phyloP scores from a whole-genome alignment of 2,113 vertebrate species.

The Ceyx margarethae region DNA sequence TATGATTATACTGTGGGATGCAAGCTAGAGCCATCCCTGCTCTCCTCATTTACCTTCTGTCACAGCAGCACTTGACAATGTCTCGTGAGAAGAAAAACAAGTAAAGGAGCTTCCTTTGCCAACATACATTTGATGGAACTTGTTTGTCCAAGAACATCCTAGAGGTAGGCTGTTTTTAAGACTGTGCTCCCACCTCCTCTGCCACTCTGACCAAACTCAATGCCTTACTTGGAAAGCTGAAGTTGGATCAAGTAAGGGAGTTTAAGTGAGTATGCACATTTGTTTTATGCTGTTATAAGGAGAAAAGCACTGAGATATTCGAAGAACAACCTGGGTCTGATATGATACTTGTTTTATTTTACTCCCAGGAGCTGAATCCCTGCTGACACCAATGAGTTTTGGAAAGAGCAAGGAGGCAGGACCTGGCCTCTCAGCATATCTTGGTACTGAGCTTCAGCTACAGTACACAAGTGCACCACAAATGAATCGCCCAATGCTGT shows the following conservation, averaged over 20 bases:
- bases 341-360: not conserved
- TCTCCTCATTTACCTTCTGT: not conserved
- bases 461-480: not conserved
- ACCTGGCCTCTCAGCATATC: not conserved
- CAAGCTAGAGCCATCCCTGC: not conserved
- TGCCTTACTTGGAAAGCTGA: not conserved
- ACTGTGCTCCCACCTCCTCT: not conserved
- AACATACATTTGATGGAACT: not conserved
- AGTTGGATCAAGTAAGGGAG: not conserved
- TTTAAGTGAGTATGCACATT: not conserved
- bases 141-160: not conserved
- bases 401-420: not conserved
- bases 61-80: not conserved
- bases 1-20: not conserved
- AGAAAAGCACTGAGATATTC: not conserved
- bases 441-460: not conserved
- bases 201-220: not conserved
- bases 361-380: not conserved
- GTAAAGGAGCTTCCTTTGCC: not conserved
- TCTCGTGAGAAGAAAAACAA: not conserved
- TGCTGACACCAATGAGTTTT: fast-evolving
- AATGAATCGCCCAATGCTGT: not conserved
- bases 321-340: not conserved
- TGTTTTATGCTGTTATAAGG: not conserved
- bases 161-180: not conserved